phyloP scores from a whole-genome alignment of 2,113 vertebrate genomes.

The Cyphomyrus discorhynchus region DNA sequence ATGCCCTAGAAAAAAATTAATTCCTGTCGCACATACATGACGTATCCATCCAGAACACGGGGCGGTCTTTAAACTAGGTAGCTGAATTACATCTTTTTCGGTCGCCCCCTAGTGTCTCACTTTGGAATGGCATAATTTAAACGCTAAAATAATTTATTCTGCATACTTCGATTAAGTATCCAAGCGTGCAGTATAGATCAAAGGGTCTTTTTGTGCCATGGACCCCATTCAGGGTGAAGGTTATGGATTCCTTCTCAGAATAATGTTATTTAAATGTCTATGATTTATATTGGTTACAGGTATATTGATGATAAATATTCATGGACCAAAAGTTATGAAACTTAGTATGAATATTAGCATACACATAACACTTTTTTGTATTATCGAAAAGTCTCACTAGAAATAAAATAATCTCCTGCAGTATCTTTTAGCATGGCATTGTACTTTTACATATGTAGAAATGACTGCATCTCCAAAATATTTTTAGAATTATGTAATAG shows the following conservation, averaged over 20 bases:
- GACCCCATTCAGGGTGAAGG: neutral
- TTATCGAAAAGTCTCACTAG: neutral
- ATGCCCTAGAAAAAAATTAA: conserved; percentile 8
- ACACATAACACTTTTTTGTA: neutral
- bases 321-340: neutral
- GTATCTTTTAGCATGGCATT: neutral
- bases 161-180: neutral
- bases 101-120: neutral
- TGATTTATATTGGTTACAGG: neutral
- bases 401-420: neutral
- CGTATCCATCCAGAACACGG: neutral
- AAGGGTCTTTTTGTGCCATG: neutral
- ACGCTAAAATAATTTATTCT: neutral
- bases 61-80: neutral
- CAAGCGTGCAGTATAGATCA: neutral
- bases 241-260: neutral
- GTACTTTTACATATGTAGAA: neutral
- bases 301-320: neutral
- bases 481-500: neutral
- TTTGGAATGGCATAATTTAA: neutral
- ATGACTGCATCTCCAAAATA: neutral
- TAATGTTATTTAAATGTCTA: neutral
- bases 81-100: neutral
- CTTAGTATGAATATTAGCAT: neutral
- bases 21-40: conserved; percentile 28